These are phyloP conservation scores for Julus scanicus DNA, from an alignment of 2,888 invertebrate species.

Conservation along the genomic window DNA sequence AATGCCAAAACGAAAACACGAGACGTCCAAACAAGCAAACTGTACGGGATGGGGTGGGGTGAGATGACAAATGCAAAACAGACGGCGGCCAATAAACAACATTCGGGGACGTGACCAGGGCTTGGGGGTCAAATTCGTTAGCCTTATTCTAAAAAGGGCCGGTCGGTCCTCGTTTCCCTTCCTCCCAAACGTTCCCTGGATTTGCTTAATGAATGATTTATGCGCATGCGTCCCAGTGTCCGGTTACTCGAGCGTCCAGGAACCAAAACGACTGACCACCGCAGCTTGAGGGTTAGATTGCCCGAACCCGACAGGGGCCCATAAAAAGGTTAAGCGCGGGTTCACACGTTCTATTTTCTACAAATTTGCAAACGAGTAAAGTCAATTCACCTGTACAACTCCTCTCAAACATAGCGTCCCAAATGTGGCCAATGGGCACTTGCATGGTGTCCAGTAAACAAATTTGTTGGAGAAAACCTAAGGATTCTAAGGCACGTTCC, in stretches of 20 bases:
- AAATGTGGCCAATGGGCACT: no score
- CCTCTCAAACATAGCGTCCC: no score
- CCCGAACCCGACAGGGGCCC: no score
- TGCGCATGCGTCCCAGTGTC: neutral
- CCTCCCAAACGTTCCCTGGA: neutral
- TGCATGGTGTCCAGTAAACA: no score
- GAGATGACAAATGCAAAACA: constrained; percentile 41
- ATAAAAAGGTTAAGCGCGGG: no score
- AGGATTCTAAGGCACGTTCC: no score
- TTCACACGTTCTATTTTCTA: no score
- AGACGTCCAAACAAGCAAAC: constrained; percentile 39
- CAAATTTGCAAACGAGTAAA: no score
- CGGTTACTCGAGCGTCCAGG: constrained; percentile 14
- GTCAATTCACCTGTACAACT: no score
- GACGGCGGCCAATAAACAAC: constrained; percentile 45
- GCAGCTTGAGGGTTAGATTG: neutral
- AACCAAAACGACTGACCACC: neutral
- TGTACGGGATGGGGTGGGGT: neutral
- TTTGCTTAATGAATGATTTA: constrained; percentile 2
- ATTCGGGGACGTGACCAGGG: constrained; percentile 38
- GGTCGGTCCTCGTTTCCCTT: neutral
- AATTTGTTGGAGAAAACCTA: no score
- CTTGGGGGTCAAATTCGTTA: constrained; percentile 31
- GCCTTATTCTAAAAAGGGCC: constrained; percentile 9
- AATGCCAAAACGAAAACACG: constrained; percentile 23